These are phyloP conservation scores for Buceros bicornis DNA, from an alignment of 2,797 vertebrate species.

Conservation along the genomic window DNA sequence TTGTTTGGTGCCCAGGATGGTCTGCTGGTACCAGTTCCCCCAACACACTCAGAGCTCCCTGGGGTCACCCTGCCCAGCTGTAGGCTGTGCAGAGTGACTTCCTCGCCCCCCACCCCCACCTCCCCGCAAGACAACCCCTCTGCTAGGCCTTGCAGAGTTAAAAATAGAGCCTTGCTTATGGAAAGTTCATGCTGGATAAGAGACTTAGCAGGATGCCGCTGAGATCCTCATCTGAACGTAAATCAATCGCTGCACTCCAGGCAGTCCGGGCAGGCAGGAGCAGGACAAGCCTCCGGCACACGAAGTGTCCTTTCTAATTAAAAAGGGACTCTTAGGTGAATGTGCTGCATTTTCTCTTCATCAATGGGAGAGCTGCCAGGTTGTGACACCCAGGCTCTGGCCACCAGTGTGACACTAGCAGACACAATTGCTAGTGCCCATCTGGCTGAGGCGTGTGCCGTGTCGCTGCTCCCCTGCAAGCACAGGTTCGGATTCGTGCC, in stretches of 20 bases:
- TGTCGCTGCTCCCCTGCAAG: background rate
- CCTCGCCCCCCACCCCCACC: background rate
- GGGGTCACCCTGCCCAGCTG: background rate
- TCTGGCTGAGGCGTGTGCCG: background rate
- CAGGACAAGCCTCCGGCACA: background rate
- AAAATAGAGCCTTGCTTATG: conserved; percentile 77
- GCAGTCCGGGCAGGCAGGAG: background rate
- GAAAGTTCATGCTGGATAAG: conserved; percentile 71
- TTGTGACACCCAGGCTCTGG: background rate
- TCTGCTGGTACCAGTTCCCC: background rate
- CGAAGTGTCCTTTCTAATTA: background rate
- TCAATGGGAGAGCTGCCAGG: background rate
- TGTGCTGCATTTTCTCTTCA: background rate
- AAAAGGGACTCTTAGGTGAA: background rate
- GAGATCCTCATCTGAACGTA: conserved; percentile 52
- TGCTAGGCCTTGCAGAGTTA: conserved; percentile 55
- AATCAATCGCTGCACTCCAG: background rate
- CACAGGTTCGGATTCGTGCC: background rate
- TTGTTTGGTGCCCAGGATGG: rapidly evolving
- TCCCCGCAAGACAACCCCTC: background rate
- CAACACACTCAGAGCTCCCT: rapidly evolving
- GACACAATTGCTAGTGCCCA: too few species aligned
- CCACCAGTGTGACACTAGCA: background rate
- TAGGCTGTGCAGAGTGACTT: background rate
- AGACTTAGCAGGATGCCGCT: conserved; percentile 30